A percentile compares a stretch with the other conserved stretches of the same genome.
phyloP scores from a whole-genome alignment of 2,888 invertebrate species.

The Dugesia japonica region DNA sequence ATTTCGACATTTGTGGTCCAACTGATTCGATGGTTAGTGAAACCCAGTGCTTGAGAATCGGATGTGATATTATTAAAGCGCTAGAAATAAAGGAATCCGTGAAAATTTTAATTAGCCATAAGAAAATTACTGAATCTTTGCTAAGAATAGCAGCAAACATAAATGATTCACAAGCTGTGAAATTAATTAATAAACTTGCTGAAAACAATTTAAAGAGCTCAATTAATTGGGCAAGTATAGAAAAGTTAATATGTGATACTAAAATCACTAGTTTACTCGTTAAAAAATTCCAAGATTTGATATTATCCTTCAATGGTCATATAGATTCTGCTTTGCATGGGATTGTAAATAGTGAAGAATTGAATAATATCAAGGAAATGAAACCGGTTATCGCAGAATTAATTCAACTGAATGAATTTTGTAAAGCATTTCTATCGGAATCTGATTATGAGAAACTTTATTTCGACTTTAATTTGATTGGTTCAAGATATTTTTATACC shows the following conservation, averaged over 20 bases:
- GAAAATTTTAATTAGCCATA: background rate
- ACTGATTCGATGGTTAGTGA: background rate
- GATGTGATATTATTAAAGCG: background rate
- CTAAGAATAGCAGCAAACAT: background rate
- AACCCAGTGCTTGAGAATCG: background rate
- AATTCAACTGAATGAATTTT: background rate
- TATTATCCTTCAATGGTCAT: background rate
- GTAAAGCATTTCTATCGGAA: background rate
- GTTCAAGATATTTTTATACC: background rate
- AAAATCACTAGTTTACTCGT: background rate
- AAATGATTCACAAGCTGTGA: background rate
- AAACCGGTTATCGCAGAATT: background rate
- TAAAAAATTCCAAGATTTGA: background rate
- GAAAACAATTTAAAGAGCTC: background rate
- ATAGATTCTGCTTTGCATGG: background rate
- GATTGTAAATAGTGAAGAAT: background rate
- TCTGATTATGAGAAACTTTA: background rate
- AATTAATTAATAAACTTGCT: background rate
- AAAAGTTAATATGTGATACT: background rate
- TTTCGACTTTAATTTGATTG: background rate
- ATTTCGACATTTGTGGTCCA: constrained; percentile 8
- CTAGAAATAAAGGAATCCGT: background rate
- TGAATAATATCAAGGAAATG: background rate
- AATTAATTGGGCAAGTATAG: background rate
- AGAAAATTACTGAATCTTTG: background rate